Evolutionary conservation across 2,113 vertebrate genomes (phyloP).

Genomic region (Embiotoca jacksoni): DNA sequence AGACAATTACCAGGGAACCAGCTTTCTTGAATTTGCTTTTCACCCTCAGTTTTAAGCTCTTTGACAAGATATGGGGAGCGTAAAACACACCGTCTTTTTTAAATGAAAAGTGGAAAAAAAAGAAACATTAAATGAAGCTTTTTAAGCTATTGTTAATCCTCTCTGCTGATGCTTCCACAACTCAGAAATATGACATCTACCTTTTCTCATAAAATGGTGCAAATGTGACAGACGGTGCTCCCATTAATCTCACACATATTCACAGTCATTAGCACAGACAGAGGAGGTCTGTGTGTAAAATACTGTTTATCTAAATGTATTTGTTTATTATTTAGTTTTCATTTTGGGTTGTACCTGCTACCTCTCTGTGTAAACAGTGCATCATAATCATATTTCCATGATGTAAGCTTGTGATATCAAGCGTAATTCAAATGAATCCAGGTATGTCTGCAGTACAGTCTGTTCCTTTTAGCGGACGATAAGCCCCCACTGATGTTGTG

Average conservation of each 20-base stretch:
- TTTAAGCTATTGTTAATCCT: conserved; percentile 71
- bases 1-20: conserved; percentile 59
- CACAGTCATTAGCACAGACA: conserved; percentile 30
- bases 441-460: neutral
- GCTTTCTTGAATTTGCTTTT: conserved; percentile 63
- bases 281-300: neutral
- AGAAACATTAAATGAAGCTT: conserved; percentile 61
- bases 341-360: neutral
- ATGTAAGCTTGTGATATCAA: neutral
- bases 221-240: conserved; percentile 39
- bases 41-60: conserved; percentile 61
- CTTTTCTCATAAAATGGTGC: conserved; percentile 47
- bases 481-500: conserved; percentile 6
- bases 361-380: neutral
- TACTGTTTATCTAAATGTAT: neutral
- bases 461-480: conserved; percentile 8
- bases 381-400: neutral
- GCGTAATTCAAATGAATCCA: conserved; percentile 1
- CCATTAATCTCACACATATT: conserved; percentile 17
- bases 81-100: conserved; percentile 61
- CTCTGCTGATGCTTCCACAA: conserved; percentile 47
- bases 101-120: conserved; percentile 38
- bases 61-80: conserved; percentile 46
- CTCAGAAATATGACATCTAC: conserved; percentile 41
- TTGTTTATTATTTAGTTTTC: conserved; percentile 6